Percentiles rank a stretch among this genome's conserved stretches.
Conservation (phyloP, 1,140 invertebrate genomes). For the Coenobita brevimanus region DNA sequence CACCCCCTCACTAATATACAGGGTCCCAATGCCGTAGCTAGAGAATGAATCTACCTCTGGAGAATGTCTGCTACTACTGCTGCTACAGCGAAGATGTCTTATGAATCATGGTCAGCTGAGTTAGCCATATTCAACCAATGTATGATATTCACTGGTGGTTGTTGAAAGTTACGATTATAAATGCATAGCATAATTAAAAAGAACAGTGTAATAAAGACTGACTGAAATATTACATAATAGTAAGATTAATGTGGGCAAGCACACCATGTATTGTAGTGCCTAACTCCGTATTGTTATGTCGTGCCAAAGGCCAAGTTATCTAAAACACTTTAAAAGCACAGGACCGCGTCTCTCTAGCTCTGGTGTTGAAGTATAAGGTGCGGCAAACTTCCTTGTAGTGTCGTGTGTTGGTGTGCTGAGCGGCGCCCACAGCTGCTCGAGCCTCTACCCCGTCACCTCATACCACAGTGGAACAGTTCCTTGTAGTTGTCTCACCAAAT, state of each 20-base stretch:
- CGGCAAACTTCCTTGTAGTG: slow-evolving; percentile 26
- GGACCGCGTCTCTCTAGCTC: neutral
- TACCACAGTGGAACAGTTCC: slow-evolving; percentile 64
- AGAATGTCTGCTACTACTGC: neutral
- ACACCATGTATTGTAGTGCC: slow-evolving; percentile 58
- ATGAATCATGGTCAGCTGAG: too few relatives aligned
- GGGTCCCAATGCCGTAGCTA: too few relatives aligned
- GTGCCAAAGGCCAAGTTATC: slow-evolving; percentile 52
- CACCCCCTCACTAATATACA: too few relatives aligned
- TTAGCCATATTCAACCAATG: too few relatives aligned
- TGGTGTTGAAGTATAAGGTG: slow-evolving; percentile 24
- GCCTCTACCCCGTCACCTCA: neutral
- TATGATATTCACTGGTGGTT: too few relatives aligned
- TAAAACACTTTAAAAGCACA: neutral
- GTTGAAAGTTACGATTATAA: too few relatives aligned
- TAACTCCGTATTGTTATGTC: slow-evolving; percentile 62
- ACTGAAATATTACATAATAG: neutral
- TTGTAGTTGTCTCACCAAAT: slow-evolving; percentile 45
- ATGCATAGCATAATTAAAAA: too few relatives aligned
- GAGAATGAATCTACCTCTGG: neutral
- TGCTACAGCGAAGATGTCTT: neutral
- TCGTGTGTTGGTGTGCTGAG: slow-evolving; percentile 17
- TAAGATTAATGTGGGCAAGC: slow-evolving; percentile 14
- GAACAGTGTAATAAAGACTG: too few relatives aligned
- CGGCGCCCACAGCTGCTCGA: neutral